Evolutionary conservation across 2,113 vertebrate genomes (phyloP), one percentile per base, ranked within the genome.

Genomic region (Emydura subglobosa): DNA sequence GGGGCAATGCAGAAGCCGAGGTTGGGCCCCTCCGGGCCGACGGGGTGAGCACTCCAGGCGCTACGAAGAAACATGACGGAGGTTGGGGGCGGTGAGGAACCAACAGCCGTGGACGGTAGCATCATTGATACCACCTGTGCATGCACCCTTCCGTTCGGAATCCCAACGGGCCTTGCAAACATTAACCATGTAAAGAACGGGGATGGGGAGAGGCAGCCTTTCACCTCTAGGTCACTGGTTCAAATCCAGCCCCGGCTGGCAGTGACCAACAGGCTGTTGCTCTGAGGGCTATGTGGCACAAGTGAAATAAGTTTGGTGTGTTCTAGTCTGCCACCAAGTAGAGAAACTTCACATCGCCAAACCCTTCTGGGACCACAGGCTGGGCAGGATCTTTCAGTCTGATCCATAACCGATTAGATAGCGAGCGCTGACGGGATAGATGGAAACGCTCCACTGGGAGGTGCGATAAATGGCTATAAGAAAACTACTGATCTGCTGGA

Each of bases 261-360:
- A 19, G 34, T 19, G 31, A 68, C 34, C 61, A 31, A 61, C 29
- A 29, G 29, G 29, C 59, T 3, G 59, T 61, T 31, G 13, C 61
- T n/a, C 61, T 68, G 61, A 68, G 8, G 34, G 34, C 61, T n/a
- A 61, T 84, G 54, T 91, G 31, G 44, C n/a, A 65, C 3, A 14
- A 1, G 1, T 25, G 57, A 57, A 81, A 89, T 2, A 47, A 78
- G n/a, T 89, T 84, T 76, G 19, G 27, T 74, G 88, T 17, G 10
- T 13, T 39, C 83, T 2, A 0, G 17, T 34, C 42, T 34, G 39
- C 13, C 3, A 83, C 34, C 27, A 29, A 82, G 2, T 1, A 2
- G 0, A 4, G 9, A 16, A 7, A 78, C 21, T 57, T 31, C 27
- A 12, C 88, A 74, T 57, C 65, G 9, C 42, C 50, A 65, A 39